Conservation (phyloP, 2,888 invertebrate genomes). For the Helobdella robusta region DNA sequence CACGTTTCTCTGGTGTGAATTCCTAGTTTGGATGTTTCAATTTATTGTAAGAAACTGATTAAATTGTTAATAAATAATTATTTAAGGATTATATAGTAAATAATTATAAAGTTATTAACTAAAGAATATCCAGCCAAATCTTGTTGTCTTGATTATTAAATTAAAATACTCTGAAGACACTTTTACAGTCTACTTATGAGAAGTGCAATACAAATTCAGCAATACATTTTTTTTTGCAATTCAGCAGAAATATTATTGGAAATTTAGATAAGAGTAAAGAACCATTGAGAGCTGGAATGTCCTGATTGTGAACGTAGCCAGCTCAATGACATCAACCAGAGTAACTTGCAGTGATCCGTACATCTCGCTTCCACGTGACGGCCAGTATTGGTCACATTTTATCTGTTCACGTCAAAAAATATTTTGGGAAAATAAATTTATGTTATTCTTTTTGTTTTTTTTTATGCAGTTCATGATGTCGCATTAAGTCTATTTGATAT, state of each 20-base stretch:
- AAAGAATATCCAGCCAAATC: too few species aligned
- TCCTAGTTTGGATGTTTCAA: too few species aligned
- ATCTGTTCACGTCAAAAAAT: too few species aligned
- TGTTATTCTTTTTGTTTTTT: too few species aligned
- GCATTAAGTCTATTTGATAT: too few species aligned
- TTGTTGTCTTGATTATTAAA: neutral
- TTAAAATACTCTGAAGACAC: neutral
- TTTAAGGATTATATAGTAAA: too few species aligned
- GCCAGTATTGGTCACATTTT: conserved; percentile 84
- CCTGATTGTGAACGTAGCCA: conserved; percentile 93
- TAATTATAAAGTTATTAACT: too few species aligned
- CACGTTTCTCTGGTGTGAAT: conserved; percentile 59
- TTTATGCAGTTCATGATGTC: too few species aligned
- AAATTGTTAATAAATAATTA: too few species aligned
- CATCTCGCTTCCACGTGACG: conserved; percentile 79
- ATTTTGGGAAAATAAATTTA: too few species aligned
- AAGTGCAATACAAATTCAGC: neutral
- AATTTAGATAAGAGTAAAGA: neutral
- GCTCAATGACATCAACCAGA: conserved; percentile 84
- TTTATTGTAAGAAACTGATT: too few species aligned
- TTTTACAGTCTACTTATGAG: neutral
- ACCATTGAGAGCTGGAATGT: conserved; percentile 61
- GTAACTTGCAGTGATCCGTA: conserved; percentile 90
- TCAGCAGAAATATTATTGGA: too few species aligned
- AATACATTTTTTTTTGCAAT: neutral